phyloP scores from a whole-genome alignment of 2,113 vertebrate species.

The Stigmatopora nigra region DNA sequence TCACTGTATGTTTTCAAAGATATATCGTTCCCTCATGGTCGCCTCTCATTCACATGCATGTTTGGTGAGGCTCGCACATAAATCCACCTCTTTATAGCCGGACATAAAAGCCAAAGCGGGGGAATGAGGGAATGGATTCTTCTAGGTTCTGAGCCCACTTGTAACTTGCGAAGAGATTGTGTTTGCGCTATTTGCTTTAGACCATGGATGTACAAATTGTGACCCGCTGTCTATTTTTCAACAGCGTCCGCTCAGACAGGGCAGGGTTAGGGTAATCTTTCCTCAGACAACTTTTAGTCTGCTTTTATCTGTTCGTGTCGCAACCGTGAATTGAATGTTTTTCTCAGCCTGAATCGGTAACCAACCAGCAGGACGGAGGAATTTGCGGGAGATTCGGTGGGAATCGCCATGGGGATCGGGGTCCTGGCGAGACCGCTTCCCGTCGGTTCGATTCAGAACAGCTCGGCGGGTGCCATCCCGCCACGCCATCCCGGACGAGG shows the following conservation, averaged over 20 bases:
- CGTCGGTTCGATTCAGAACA: conserved; percentile 69
- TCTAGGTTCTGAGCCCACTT: conserved; percentile 60
- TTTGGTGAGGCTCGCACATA: conserved; percentile 68
- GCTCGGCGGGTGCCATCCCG: conserved; percentile 57
- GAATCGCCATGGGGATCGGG: conserved; percentile 67
- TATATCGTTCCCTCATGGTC: conserved; percentile 56
- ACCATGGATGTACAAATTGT: conserved; percentile 9
- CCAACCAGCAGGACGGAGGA: conserved; percentile 64
- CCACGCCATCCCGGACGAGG: conserved; percentile 52
- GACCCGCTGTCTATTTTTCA: background rate
- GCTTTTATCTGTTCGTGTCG: conserved; percentile 61
- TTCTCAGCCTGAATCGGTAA: conserved; percentile 63
- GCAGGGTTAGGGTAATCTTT: background rate
- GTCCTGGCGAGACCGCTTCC: conserved; percentile 61
- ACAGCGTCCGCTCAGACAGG: background rate
- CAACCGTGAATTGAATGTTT: conserved; percentile 59
- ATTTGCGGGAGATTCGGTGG: conserved; percentile 67
- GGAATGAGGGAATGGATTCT: conserved; percentile 58
- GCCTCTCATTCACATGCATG: conserved; percentile 67
- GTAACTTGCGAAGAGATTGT: conserved; percentile 60
- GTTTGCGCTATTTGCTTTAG: conserved; percentile 46
- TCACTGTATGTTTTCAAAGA: conserved; percentile 58
- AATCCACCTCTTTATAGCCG: conserved; percentile 68
- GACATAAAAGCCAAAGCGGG: conserved; percentile 62
- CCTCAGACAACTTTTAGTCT: conserved; percentile 53